A percentile compares a stretch with the other conserved stretches of the same genome.
Conservation (phyloP, 2,888 invertebrate species). For the Ctena decussata region DNA sequence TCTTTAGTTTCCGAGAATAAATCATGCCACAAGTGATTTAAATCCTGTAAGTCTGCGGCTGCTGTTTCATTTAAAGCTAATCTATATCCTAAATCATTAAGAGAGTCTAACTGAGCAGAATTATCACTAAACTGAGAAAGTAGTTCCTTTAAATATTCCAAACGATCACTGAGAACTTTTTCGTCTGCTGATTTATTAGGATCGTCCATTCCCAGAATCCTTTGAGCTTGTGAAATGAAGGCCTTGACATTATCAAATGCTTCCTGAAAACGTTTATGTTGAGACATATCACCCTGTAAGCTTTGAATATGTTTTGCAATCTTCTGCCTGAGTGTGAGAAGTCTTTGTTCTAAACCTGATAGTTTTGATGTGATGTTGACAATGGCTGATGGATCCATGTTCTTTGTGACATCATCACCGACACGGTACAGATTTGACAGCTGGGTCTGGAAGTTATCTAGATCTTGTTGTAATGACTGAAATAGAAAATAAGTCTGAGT, state of each 20-base stretch:
- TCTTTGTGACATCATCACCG: slow-evolving; percentile 80
- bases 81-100: slow-evolving; percentile 84
- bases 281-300: slow-evolving; percentile 75
- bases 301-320: slow-evolving; percentile 75
- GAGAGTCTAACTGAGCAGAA: slow-evolving; percentile 76
- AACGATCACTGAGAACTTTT: slow-evolving; percentile 66
- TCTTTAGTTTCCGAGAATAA: slow-evolving; percentile 75
- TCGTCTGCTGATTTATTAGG: slow-evolving; percentile 78
- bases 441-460: slow-evolving; percentile 79
- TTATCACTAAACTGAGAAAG: slow-evolving; percentile 78
- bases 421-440: slow-evolving; percentile 87
- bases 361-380: slow-evolving; percentile 80
- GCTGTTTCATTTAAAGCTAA: slow-evolving; percentile 79
- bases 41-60: slow-evolving; percentile 75
- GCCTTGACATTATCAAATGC: slow-evolving; percentile 74
- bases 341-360: slow-evolving; percentile 79
- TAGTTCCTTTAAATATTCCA: slow-evolving; percentile 77
- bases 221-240: slow-evolving; percentile 77
- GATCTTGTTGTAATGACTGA: slow-evolving; percentile 79
- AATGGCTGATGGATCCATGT: slow-evolving; percentile 81
- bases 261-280: slow-evolving; percentile 77
- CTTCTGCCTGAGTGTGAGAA: slow-evolving; percentile 77
- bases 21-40: slow-evolving; percentile 83
- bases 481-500: slow-evolving; percentile 40
- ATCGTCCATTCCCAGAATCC: slow-evolving; percentile 74